Conservation (phyloP, 2,888 invertebrate genomes). For the Drosophila paranaensis region DNA sequence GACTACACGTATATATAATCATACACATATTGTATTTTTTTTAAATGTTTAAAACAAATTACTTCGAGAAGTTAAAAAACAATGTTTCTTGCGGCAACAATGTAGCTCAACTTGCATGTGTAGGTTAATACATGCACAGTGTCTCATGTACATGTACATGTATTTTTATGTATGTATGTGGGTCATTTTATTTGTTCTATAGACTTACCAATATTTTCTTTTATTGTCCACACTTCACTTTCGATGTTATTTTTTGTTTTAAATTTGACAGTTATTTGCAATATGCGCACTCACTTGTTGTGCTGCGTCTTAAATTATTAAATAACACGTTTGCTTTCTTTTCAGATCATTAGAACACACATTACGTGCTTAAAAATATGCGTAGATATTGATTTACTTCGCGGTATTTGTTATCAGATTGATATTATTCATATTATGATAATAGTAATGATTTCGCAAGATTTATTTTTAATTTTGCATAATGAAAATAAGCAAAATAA, state of each 20-base stretch:
- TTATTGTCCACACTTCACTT: constrained; percentile 39
- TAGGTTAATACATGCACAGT: constrained; percentile 17
- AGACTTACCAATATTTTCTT: constrained; percentile 58
- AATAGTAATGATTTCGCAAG: constrained; percentile 28
- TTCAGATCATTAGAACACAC: constrained; percentile 24
- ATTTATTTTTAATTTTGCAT: constrained; percentile 48
- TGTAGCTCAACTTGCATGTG: constrained; percentile 19
- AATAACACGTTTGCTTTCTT: constrained; percentile 65
- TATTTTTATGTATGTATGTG: constrained; percentile 46
- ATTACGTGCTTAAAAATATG: constrained; percentile 26
- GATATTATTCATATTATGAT: constrained; percentile 22
- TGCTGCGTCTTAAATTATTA: constrained; percentile 58
- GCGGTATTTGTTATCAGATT: constrained; percentile 30
- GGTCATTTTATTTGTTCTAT: constrained; percentile 69
- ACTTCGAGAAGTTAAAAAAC: background rate
- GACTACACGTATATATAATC: background rate
- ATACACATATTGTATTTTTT: background rate
- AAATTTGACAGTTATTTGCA: constrained; percentile 11
- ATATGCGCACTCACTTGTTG: constrained; percentile 51
- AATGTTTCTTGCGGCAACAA: constrained; percentile 9
- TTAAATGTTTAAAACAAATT: background rate
- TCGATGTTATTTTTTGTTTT: background rate
- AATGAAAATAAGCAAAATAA: constrained; percentile 50
- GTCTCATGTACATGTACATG: constrained; percentile 18
- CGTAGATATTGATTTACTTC: constrained; percentile 26